A percentile compares a stretch with the other conserved stretches of the same genome.
These are phyloP conservation scores for Chionodraco myersi DNA, from an alignment of 2,113 vertebrate species.

Conservation along the genomic window DNA sequence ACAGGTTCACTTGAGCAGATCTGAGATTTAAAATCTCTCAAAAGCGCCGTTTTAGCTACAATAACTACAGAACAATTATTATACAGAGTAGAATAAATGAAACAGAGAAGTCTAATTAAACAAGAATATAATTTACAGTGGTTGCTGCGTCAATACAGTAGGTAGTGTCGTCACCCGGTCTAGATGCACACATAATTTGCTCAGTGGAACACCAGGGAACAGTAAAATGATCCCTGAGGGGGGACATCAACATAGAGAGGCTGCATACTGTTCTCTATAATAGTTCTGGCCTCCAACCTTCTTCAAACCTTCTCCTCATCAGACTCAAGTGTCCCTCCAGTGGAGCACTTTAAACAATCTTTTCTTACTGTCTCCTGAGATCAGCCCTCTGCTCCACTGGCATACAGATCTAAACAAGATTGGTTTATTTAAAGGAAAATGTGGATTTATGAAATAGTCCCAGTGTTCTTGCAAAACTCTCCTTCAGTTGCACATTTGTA, in stretches of 20 bases:
- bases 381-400: slow-evolving; percentile 3
- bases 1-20: too few relatives aligned
- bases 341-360: slow-evolving; percentile 26
- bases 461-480: not conserved
- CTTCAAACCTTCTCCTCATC: slow-evolving; percentile 38
- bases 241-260: slow-evolving; percentile 28
- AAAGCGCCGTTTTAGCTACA: too few relatives aligned
- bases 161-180: too few relatives aligned
- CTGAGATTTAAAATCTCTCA: too few relatives aligned
- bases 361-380: slow-evolving; percentile 19
- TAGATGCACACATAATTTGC: slow-evolving; percentile 11
- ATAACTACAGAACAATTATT: too few relatives aligned
- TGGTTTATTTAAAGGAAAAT: not conserved
- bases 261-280: slow-evolving; percentile 18
- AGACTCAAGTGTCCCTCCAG: slow-evolving; percentile 42
- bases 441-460: not conserved
- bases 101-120: too few relatives aligned
- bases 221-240: slow-evolving; percentile 29
- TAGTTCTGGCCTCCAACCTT: slow-evolving; percentile 19
- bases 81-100: too few relatives aligned
- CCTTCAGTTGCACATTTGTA: not conserved
- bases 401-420: slow-evolving; percentile 1
- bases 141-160: too few relatives aligned
- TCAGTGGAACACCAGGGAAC: slow-evolving; percentile 22
- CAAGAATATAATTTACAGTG: too few relatives aligned